Conservation (phyloP, 2,888 invertebrate species). For the Polydrusus pterygomalis region DNA sequence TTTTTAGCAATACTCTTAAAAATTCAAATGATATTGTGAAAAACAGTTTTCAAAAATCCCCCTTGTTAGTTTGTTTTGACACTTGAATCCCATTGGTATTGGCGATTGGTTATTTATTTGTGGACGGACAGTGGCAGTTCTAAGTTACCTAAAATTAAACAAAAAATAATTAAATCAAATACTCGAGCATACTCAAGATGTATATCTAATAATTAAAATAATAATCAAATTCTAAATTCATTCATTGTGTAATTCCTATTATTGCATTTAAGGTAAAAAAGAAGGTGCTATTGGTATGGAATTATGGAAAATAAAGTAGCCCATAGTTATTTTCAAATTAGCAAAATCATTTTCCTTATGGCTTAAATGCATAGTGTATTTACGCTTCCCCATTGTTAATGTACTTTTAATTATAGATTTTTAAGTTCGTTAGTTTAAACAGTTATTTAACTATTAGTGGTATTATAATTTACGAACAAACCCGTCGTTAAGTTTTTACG, state of each 20-base stretch:
- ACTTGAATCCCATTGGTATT: too few relatives aligned
- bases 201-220: too few relatives aligned
- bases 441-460: slow-evolving; percentile 53
- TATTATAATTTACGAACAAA: slow-evolving; percentile 49
- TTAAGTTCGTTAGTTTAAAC: slow-evolving; percentile 46
- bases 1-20: too few relatives aligned
- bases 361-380: slow-evolving; percentile 10
- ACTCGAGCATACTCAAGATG: too few relatives aligned
- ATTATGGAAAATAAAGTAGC: slow-evolving; percentile 18
- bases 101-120: too few relatives aligned
- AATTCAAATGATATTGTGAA: too few relatives aligned
- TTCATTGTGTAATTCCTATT: too few relatives aligned
- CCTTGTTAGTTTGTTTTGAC: too few relatives aligned
- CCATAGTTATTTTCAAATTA: slow-evolving; percentile 44
- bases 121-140: too few relatives aligned
- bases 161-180: neutral
- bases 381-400: slow-evolving; percentile 37
- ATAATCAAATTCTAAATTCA: too few relatives aligned
- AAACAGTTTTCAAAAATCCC: too few relatives aligned
- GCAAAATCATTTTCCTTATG: slow-evolving; percentile 23
- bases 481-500: slow-evolving; percentile 46
- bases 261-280: neutral
- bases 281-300: neutral
- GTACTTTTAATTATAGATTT: slow-evolving; percentile 50
- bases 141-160: too few relatives aligned